These are phyloP conservation scores for Serinus canaria DNA, from an alignment of 2,113 vertebrate genomes.

Conservation along the genomic window DNA sequence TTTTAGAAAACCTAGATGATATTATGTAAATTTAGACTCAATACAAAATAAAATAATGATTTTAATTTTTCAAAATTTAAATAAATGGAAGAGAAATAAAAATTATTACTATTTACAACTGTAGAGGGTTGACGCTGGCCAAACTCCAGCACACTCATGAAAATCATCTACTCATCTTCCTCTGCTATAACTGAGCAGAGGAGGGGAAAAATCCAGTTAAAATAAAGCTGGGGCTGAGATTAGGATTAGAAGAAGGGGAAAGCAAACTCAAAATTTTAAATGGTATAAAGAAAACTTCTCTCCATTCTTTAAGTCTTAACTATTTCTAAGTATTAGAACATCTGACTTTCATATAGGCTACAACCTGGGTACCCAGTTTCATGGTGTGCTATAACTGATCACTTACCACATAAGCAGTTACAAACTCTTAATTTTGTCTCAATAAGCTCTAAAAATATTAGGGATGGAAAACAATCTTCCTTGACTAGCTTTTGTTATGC, in stretches of 20 bases:
- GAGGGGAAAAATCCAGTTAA: background rate
- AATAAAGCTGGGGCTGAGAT: background rate
- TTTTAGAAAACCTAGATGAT: background rate
- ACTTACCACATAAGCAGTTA: background rate
- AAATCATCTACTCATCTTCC: background rate
- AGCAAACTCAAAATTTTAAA: background rate
- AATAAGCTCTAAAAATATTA: background rate
- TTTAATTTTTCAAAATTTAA: background rate
- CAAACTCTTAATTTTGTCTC: background rate
- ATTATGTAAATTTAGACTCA: background rate
- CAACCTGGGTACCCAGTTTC: background rate
- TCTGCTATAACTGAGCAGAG: background rate
- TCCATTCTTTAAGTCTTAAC: background rate
- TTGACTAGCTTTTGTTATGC: background rate
- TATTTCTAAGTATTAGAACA: background rate
- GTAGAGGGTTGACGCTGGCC: background rate
- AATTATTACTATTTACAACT: background rate
- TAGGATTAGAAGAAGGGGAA: background rate
- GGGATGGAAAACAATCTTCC: background rate
- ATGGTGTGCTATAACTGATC: background rate
- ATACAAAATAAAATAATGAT: background rate
- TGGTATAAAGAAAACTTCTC: background rate
- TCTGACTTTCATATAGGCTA: background rate
- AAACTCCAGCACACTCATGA: fast-evolving
- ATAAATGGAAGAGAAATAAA: background rate